These are phyloP conservation scores for Erpetoichthys calabaricus DNA, from an alignment of 2,797 vertebrate genomes.

Conservation along the genomic window DNA sequence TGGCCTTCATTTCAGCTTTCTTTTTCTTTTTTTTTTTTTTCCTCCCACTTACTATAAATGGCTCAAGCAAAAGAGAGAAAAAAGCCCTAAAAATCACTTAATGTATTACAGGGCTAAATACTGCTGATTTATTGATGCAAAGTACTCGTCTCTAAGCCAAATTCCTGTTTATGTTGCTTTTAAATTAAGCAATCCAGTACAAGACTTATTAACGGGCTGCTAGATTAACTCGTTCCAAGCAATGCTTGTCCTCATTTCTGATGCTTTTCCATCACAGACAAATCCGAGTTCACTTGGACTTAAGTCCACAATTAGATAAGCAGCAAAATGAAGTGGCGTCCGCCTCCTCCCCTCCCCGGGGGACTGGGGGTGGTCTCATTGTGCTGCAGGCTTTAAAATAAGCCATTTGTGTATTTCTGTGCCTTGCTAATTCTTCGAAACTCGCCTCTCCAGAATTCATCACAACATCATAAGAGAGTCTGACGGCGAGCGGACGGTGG, in stretches of 20 bases:
- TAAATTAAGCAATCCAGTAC: slow-evolving; percentile 58
- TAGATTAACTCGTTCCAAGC: slow-evolving; percentile 45
- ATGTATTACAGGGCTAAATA: slow-evolving; percentile 29
- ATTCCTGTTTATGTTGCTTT: slow-evolving; percentile 60
- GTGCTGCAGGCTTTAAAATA: too few species aligned
- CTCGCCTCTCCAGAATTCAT: too few species aligned
- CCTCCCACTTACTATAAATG: slow-evolving; percentile 23
- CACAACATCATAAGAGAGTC: too few species aligned
- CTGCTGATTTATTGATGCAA: slow-evolving; percentile 31
- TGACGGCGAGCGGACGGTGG: too few species aligned
- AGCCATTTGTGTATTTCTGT: too few species aligned
- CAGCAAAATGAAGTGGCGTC: slow-evolving; percentile 29
- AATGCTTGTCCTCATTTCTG: slow-evolving; percentile 45
- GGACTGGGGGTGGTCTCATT: too few species aligned
- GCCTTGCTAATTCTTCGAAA: too few species aligned
- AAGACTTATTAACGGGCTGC: slow-evolving; percentile 55
- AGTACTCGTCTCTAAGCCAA: slow-evolving; percentile 29
- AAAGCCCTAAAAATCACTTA: slow-evolving; percentile 55
- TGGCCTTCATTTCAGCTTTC: too few species aligned
- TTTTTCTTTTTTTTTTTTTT: slow-evolving; percentile 28
- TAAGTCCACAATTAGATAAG: slow-evolving; percentile 42
- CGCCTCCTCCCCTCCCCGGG: too few species aligned
- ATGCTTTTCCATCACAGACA: slow-evolving; percentile 40
- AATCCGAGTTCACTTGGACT: slow-evolving; percentile 54
- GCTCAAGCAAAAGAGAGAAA: slow-evolving; percentile 26